phyloP scores from a whole-genome alignment of 2,888 invertebrate genomes.

The Ochropleura plecta region DNA sequence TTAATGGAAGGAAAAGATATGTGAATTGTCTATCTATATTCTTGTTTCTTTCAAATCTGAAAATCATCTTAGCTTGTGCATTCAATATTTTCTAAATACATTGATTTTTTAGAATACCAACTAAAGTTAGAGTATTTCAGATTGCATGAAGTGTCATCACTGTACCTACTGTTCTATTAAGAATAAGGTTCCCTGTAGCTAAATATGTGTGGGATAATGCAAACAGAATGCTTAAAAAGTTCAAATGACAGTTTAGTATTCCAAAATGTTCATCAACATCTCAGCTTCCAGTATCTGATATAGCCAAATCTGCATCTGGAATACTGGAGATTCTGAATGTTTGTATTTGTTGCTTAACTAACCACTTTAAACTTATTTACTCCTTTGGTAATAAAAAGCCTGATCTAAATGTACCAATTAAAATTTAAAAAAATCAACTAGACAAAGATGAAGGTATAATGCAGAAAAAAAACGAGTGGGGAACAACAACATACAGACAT shows the following conservation, averaged over 20 bases:
- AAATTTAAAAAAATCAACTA: too few species aligned
- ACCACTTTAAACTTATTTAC: too few species aligned
- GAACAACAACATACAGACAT: too few species aligned
- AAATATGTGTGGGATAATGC: not conserved
- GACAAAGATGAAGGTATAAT: too few species aligned
- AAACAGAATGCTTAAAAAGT: not conserved
- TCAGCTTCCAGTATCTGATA: not conserved
- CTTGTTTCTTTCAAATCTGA: not conserved
- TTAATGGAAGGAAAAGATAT: not conserved
- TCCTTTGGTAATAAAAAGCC: too few species aligned
- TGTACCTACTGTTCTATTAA: slow-evolving; percentile 4
- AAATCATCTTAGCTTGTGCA: not conserved
- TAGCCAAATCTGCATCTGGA: not conserved
- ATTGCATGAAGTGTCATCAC: not conserved
- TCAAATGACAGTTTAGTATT: not conserved
- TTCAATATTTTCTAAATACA: not conserved
- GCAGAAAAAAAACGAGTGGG: too few species aligned
- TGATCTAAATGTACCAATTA: too few species aligned
- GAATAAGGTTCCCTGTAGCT: slow-evolving; percentile 6
- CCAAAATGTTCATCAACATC: not conserved
- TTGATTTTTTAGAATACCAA: not conserved
- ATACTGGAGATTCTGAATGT: not conserved
- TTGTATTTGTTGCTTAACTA: not conserved
- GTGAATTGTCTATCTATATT: not conserved
- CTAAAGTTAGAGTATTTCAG: not conserved